Percentiles rank a stretch among this genome's conserved stretches.
phyloP scores from a whole-genome alignment of 2,888 invertebrate species.

The Tricholauxania praeusta region DNA sequence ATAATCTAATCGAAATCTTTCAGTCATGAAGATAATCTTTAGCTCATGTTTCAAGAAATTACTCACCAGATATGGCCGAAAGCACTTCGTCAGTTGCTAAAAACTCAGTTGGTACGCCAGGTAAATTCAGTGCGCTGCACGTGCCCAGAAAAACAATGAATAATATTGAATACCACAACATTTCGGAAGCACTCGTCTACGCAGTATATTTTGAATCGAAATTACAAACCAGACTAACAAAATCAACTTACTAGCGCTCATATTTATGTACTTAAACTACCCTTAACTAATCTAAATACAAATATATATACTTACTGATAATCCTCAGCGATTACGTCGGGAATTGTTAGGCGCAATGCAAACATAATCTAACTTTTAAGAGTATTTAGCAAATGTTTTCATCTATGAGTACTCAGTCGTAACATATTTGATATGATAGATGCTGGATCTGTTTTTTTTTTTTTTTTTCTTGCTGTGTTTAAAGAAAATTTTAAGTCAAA shows the following conservation, averaged over 20 bases:
- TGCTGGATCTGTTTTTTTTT: too few relatives aligned
- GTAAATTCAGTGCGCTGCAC: slow-evolving; percentile 45
- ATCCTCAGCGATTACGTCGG: slow-evolving; percentile 6
- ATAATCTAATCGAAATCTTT: too few relatives aligned
- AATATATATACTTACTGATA: slow-evolving; percentile 8
- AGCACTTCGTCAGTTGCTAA: slow-evolving; percentile 49
- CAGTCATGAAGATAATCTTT: too few relatives aligned
- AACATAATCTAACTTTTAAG: too few relatives aligned
- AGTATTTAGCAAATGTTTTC: too few relatives aligned
- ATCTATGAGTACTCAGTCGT: too few relatives aligned
- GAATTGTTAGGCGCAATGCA: too few relatives aligned
- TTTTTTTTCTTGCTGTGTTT: too few relatives aligned
- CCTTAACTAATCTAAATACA: background rate
- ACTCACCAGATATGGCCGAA: slow-evolving; percentile 53
- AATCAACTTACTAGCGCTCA: background rate
- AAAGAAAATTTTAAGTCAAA: too few relatives aligned
- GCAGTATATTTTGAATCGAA: background rate
- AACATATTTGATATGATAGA: too few relatives aligned
- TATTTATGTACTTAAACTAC: background rate
- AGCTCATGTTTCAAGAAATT: background rate
- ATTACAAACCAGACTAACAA: background rate
- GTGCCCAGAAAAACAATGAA: slow-evolving; percentile 38
- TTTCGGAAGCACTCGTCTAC: slow-evolving; percentile 16
- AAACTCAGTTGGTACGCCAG: slow-evolving; percentile 47
- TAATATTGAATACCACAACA: slow-evolving; percentile 37